These are phyloP conservation scores for Atrichornis clamosus DNA, from an alignment of 2,113 vertebrate species.

Conservation along the genomic window DNA sequence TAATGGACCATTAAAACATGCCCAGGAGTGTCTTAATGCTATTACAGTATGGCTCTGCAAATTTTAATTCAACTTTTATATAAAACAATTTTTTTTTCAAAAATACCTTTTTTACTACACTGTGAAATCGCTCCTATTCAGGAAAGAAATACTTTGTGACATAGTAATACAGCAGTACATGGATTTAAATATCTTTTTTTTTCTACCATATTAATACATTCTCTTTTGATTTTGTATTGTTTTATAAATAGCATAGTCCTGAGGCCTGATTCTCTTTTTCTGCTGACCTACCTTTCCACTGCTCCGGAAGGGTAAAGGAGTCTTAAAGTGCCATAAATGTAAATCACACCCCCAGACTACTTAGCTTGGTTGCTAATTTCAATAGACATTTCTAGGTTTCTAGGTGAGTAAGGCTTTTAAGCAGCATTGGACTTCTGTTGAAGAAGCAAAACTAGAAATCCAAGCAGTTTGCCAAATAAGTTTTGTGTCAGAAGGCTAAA, in stretches of 20 bases:
- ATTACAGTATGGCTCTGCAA: constrained; percentile 3
- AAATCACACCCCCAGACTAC: background rate
- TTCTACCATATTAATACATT: background rate
- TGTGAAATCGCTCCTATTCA: background rate
- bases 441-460: background rate
- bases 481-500: background rate
- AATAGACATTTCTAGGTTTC: constrained; percentile 57
- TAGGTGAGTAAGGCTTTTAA: constrained; percentile 22
- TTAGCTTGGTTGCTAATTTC: constrained; percentile 39
- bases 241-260: constrained; percentile 31
- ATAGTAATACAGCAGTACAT: background rate
- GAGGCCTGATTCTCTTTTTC: background rate
- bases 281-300: constrained; percentile 34
- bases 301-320: background rate
- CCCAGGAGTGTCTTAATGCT: constrained; percentile 59
- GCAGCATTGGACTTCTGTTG: background rate
- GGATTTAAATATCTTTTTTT: background rate
- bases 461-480: background rate
- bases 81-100: background rate
- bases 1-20: constrained; percentile 65
- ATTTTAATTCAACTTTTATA: constrained; percentile 46
- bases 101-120: background rate
- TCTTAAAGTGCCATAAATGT: constrained; percentile 30
- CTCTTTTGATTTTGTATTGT: background rate
- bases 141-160: background rate